Evolutionary conservation across 2,888 invertebrate genomes (phyloP).

Genomic region (Cotesia congregata): DNA sequence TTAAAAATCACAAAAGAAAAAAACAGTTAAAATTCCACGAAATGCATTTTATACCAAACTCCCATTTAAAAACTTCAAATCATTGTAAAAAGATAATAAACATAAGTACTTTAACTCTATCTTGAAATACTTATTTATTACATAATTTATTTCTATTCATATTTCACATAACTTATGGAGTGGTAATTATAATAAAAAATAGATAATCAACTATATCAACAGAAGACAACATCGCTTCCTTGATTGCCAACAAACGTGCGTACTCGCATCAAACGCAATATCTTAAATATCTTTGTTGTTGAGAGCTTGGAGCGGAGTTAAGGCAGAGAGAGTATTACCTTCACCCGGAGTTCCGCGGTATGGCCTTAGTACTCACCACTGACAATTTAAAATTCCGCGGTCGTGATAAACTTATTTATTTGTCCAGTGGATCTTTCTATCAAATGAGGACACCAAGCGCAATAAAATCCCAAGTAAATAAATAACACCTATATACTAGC

Average conservation of each 20-base stretch:
- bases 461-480: neutral
- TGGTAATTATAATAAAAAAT: too few species aligned
- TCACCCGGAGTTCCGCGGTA: conserved; percentile 14
- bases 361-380: conserved; percentile 1
- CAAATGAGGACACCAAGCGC: neutral
- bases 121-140: neutral
- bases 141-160: neutral
- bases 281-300: neutral
- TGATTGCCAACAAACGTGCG: neutral
- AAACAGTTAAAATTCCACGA: neutral
- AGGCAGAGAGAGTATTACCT: neutral
- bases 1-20: neutral
- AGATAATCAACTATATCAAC: neutral
- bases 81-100: neutral
- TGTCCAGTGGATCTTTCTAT: neutral
- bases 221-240: neutral
- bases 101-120: neutral
- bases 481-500: neutral
- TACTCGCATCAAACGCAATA: neutral
- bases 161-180: too few species aligned
- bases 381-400: neutral
- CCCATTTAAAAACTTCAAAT: neutral
- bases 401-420: neutral
- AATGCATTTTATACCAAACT: neutral
- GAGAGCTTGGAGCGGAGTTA: neutral